Percentiles rank a stretch among this genome's conserved stretches.
These are phyloP conservation scores for Uloborus plumipes DNA, from an alignment of 2,888 invertebrate genomes.

Conservation along the genomic window DNA sequence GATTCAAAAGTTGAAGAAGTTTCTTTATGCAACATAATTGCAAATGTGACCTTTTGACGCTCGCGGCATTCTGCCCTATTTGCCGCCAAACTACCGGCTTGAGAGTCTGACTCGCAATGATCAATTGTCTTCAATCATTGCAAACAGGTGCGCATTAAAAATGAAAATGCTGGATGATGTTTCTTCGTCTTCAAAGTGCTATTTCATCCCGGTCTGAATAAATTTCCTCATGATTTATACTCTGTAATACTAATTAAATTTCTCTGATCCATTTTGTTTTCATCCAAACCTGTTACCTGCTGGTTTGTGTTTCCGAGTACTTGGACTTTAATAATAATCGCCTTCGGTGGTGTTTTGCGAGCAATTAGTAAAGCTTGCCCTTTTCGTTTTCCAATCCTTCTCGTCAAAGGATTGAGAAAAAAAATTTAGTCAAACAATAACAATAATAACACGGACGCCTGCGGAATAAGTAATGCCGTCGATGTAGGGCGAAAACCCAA, in stretches of 20 bases:
- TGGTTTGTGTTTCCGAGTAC: too few relatives aligned
- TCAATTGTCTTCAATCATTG: conserved; percentile 9
- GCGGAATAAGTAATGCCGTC: too few relatives aligned
- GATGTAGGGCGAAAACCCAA: too few relatives aligned
- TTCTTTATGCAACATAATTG: conserved; percentile 13
- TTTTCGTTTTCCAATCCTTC: too few relatives aligned
- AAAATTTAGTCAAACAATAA: too few relatives aligned
- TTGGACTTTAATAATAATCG: too few relatives aligned
- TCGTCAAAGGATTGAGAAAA: too few relatives aligned
- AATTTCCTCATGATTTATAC: conserved; percentile 17
- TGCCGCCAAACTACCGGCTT: background rate
- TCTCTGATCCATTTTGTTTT: conserved; percentile 7
- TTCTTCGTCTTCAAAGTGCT: background rate
- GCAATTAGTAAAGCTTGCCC: too few relatives aligned
- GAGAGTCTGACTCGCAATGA: conserved; percentile 8
- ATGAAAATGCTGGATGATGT: conserved; percentile 4
- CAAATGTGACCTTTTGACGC: conserved; percentile 2
- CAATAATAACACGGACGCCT: too few relatives aligned
- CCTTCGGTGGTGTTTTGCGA: too few relatives aligned
- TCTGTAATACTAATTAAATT: conserved; percentile 6
- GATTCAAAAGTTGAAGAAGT: too few relatives aligned
- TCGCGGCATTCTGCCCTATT: conserved; percentile 9
- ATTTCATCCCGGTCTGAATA: background rate
- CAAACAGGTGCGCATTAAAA: background rate
- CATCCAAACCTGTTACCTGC: too few relatives aligned